phyloP scores from a whole-genome alignment of 2,797 vertebrate species.

The Jordanella pulchra region DNA sequence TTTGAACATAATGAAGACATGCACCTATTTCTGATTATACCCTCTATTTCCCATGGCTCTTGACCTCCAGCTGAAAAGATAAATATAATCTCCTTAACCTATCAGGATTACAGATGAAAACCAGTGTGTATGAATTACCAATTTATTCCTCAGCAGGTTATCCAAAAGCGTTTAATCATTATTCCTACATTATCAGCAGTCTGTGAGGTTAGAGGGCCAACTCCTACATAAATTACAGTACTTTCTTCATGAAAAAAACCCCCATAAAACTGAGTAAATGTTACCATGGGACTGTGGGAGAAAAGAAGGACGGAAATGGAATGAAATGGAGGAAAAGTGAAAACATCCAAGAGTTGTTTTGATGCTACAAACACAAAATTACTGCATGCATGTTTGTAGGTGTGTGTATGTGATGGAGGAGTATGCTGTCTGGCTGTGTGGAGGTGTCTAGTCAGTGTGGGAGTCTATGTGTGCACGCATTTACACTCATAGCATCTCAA shows the following conservation, averaged over 20 bases:
- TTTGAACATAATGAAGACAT: constrained; percentile 80
- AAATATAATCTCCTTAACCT: constrained; percentile 72
- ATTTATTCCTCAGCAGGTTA: constrained; percentile 43
- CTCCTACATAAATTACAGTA: constrained; percentile 15
- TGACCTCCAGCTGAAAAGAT: constrained; percentile 68
- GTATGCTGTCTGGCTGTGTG: constrained; percentile 57
- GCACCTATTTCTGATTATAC: constrained; percentile 70
- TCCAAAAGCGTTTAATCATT: constrained; percentile 24
- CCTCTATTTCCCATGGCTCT: constrained; percentile 61
- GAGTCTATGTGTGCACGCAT: constrained; percentile 54
- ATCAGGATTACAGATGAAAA: constrained; percentile 57
- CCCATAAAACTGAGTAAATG: constrained; percentile 9
- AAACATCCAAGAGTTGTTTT: constrained; percentile 38
- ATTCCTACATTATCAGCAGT: constrained; percentile 16
- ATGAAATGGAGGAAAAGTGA: constrained; percentile 19
- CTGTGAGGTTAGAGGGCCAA: background rate
- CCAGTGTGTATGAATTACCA: constrained; percentile 40
- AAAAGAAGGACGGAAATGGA: constrained; percentile 7
- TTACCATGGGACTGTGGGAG: constrained; percentile 31
- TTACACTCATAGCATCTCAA: constrained; percentile 77
- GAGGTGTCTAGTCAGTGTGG: constrained; percentile 56
- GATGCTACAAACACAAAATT: constrained; percentile 47
- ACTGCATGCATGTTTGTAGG: constrained; percentile 54
- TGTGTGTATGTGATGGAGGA: constrained; percentile 34
- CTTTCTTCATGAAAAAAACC: constrained; percentile 1